Evolutionary conservation across 1,140 invertebrate genomes (phyloP), one percentile per base, ranked within the genome.

Genomic region (Macrobrachium nipponense): DNA sequence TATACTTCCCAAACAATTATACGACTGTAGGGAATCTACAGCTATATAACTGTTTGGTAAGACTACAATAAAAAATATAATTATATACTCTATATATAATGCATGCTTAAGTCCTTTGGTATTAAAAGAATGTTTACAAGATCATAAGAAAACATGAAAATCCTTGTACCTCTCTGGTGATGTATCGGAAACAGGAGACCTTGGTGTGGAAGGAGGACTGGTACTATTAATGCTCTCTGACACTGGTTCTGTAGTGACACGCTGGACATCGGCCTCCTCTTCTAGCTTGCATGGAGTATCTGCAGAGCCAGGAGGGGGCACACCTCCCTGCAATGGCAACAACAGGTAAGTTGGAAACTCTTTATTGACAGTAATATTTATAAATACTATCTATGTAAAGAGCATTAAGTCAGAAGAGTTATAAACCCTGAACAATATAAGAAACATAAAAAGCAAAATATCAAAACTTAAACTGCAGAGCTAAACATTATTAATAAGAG

Each of bases 261-360:
- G 51, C 61, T 83, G 82, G 72, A 58, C 82, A 58, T 83, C 82
- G 51, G 51, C 78, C 78, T 80, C 61, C 78, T 80, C 43, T 80
- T 80, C 78, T n/a, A 43, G 78, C 44, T 80, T 83, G 73, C 51
- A 59, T n/a, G 36, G 72, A 77, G 82, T 73, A 43, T 73, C 82
- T 23, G 59, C 82, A 20, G 66, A 75, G 82, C 73, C 82, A 61
- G 51, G 59, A 20, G 82, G 60, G 72, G 82, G 72, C 64, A 61
- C 51, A 64, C 72, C 68, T 17, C 82, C 82, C 82, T 83, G 82
- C 2, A 64, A 51, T 5, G 58, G 59, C 8, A 36, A 18, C 18
- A 58, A 11, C 10, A 76, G 5, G 51, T 51, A 2, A 18, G 23
- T 66, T 66, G 64, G 64, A 66, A 20, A 66, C 64, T 66, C 64